Percentiles rank a stretch among this genome's conserved stretches.
phyloP scores from a whole-genome alignment of 2,113 vertebrate species.

The Charadrius vociferus region DNA sequence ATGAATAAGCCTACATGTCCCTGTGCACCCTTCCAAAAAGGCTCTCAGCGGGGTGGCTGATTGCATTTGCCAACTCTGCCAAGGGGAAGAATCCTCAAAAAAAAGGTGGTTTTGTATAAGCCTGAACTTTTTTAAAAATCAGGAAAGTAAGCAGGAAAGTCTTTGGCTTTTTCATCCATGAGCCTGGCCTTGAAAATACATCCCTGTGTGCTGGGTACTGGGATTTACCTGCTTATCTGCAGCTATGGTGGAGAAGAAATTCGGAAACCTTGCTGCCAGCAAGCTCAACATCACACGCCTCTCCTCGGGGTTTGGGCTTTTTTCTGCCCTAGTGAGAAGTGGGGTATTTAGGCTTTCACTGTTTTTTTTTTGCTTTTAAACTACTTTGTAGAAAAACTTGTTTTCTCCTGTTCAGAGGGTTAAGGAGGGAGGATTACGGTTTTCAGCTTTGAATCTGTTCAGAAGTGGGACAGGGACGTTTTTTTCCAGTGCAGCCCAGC shows the following conservation, averaged over 20 bases:
- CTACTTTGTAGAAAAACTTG: not conserved
- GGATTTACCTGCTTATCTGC: not conserved
- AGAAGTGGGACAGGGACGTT: not conserved
- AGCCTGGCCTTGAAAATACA: not conserved
- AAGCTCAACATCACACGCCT: fast-evolving
- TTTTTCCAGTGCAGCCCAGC: not conserved
- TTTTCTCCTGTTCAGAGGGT: not conserved
- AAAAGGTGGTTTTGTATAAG: not conserved
- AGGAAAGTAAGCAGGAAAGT: not conserved
- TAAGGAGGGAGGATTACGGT: not conserved
- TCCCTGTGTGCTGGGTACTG: not conserved
- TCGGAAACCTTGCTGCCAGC: not conserved
- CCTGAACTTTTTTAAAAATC: not conserved
- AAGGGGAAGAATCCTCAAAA: not conserved
- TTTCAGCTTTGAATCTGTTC: not conserved
- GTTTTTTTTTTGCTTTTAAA: not conserved
- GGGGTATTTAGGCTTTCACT: not conserved
- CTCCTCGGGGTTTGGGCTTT: not conserved
- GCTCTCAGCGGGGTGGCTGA: not conserved
- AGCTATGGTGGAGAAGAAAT: not conserved
- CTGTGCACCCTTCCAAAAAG: not conserved
- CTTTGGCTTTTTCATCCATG: not conserved
- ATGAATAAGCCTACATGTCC: not conserved
- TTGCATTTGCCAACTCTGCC: not conserved
- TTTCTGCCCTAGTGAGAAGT: not conserved